Conservation (phyloP, 2,113 vertebrate species). For the Apteryx owenii region DNA sequence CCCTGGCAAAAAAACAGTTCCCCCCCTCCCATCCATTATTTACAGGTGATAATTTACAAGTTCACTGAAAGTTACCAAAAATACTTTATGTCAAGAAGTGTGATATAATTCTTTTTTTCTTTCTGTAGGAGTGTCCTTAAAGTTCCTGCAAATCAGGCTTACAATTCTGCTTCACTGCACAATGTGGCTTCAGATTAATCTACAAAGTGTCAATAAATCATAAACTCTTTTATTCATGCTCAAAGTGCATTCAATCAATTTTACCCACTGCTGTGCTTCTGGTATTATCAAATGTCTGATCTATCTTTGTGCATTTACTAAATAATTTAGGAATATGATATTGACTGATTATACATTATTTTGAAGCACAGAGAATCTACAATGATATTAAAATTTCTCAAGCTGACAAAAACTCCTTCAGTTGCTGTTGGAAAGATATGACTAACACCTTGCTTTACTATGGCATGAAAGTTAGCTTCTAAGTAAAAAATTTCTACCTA, state of each 20-base stretch:
- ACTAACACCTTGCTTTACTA: not conserved
- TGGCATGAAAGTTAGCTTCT: not conserved
- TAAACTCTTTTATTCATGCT: conserved; percentile 66
- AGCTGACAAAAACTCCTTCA: not conserved
- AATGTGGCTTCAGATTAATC: conserved; percentile 64
- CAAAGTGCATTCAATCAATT: conserved; percentile 68
- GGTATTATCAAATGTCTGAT: conserved; percentile 57
- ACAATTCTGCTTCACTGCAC: conserved; percentile 32
- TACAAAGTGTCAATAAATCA: conserved; percentile 70
- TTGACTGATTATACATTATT: conserved; percentile 59
- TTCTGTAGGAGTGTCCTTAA: not conserved
- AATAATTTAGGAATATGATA: conserved; percentile 66
- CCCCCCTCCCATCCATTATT: not conserved
- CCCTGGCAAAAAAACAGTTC: not conserved
- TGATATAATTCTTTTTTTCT: not conserved
- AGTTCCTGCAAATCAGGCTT: conserved; percentile 36
- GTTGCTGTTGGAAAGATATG: not conserved
- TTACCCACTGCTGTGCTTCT: conserved; percentile 63
- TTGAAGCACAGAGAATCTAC: conserved; percentile 16
- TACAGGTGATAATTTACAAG: not conserved
- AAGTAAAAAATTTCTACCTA: not conserved
- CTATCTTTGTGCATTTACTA: conserved; percentile 61
- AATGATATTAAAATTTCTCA: conserved; percentile 44
- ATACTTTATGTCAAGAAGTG: not conserved
- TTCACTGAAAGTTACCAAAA: not conserved